These are phyloP conservation scores for Sesia apiformis DNA, from an alignment of 2,888 invertebrate genomes.

Conservation along the genomic window DNA sequence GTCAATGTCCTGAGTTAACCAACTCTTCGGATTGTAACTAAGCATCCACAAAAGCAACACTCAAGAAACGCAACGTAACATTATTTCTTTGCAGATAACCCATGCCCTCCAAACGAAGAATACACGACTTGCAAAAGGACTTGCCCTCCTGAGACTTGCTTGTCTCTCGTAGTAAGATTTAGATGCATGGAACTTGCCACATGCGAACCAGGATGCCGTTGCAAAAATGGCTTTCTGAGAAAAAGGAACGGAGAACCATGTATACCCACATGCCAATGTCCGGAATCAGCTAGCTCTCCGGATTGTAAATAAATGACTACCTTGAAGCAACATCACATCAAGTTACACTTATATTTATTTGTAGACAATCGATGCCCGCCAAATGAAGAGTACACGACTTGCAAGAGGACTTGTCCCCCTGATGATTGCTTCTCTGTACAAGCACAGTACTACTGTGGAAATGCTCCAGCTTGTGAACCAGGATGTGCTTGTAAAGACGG, in stretches of 20 bases:
- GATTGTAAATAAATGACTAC: constrained; percentile 1
- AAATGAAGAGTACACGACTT: constrained; percentile 8
- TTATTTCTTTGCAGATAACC: background rate
- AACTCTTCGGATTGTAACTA: constrained; percentile 10
- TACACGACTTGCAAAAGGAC: constrained; percentile 14
- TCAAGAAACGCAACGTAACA: background rate
- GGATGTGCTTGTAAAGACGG: constrained; percentile 22
- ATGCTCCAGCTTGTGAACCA: constrained; percentile 6
- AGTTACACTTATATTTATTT: no score
- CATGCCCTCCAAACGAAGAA: constrained; percentile 6
- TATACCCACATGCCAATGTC: constrained; percentile 11
- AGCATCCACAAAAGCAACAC: background rate
- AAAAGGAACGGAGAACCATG: constrained; percentile 9
- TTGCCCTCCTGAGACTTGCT: constrained; percentile 25
- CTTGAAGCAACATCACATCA: no score
- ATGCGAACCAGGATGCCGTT: constrained; percentile 17
- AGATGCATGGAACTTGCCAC: constrained; percentile 12
- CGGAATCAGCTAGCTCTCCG: constrained; percentile 5
- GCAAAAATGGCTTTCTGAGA: constrained; percentile 16
- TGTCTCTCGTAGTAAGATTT: constrained; percentile 11
- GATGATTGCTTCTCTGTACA: constrained; percentile 16
- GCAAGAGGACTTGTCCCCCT: constrained; percentile 21
- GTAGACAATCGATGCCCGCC: no score
- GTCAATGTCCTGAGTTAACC: constrained; percentile 12
- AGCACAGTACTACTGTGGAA: constrained; percentile 14